Conservation (phyloP, 2,113 vertebrate genomes). For the Planiliza haematocheilus region DNA sequence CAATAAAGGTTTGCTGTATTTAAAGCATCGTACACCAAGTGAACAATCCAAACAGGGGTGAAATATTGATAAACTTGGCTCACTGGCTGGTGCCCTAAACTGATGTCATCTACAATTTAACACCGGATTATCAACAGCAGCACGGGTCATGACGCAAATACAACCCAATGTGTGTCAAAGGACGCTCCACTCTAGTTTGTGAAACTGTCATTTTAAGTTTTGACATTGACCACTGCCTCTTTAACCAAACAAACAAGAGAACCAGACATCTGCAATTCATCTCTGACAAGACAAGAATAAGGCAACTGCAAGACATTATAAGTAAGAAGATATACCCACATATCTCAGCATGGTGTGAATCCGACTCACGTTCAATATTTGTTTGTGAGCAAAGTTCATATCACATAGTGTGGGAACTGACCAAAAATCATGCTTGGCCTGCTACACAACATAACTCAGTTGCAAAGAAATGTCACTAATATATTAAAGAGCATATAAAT, state of each 20-base stretch:
- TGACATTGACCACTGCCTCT: background rate
- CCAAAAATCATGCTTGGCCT: too few species aligned
- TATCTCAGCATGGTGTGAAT: background rate
- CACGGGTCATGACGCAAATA: background rate
- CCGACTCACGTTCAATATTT: too few species aligned
- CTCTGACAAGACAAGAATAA: background rate
- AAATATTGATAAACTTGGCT: constrained; percentile 12
- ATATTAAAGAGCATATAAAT: background rate
- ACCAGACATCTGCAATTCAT: background rate
- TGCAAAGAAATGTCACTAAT: background rate
- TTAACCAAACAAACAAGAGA: background rate
- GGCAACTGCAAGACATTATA: too few species aligned
- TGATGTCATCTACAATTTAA: constrained; percentile 9
- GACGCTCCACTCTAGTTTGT: background rate
- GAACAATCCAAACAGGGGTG: background rate
- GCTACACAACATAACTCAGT: background rate
- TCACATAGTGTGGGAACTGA: too few species aligned
- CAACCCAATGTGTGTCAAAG: background rate
- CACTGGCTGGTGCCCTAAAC: background rate
- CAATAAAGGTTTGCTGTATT: background rate
- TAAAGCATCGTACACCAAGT: background rate
- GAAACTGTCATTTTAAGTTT: background rate
- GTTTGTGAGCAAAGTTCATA: background rate
- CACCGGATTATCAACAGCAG: constrained; percentile 29
- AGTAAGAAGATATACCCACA: background rate